A percentile compares a stretch with the other conserved stretches of the same genome.
Evolutionary conservation across 2,113 vertebrate genomes (phyloP).

Genomic region (Ctenodactylus gundi): DNA sequence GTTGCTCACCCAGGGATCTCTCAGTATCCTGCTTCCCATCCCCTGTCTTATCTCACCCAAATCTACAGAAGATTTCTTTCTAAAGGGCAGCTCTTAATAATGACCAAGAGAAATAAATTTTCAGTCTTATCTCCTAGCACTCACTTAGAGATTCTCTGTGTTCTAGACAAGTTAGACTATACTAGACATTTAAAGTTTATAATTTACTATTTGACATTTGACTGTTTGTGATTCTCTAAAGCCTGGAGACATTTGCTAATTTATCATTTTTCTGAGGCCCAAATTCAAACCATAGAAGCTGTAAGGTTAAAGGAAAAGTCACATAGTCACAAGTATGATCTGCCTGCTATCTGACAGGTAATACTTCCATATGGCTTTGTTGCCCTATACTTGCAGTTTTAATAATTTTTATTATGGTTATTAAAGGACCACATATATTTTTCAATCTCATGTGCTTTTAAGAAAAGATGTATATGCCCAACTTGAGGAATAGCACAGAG

Average conservation of each 20-base stretch:
- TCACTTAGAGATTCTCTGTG: not conserved
- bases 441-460: not conserved
- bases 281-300: slow-evolving; percentile 7
- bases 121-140: not conserved
- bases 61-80: not conserved
- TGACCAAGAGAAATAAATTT: not conserved
- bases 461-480: not conserved
- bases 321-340: not conserved
- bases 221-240: slow-evolving; percentile 1
- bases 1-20: not conserved
- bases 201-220: not conserved
- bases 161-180: not conserved
- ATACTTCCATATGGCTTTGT: not conserved
- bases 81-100: slow-evolving; percentile 6
- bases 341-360: not conserved
- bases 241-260: not conserved
- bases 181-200: not conserved
- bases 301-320: not conserved
- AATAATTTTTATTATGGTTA: not conserved
- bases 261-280: not conserved
- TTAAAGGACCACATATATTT: not conserved
- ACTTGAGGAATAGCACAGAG: too few relatives aligned
- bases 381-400: not conserved
- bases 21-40: not conserved
- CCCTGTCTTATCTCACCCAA: not conserved